phyloP scores from a whole-genome alignment of 1,140 invertebrate species.

The Papilio machaon region DNA sequence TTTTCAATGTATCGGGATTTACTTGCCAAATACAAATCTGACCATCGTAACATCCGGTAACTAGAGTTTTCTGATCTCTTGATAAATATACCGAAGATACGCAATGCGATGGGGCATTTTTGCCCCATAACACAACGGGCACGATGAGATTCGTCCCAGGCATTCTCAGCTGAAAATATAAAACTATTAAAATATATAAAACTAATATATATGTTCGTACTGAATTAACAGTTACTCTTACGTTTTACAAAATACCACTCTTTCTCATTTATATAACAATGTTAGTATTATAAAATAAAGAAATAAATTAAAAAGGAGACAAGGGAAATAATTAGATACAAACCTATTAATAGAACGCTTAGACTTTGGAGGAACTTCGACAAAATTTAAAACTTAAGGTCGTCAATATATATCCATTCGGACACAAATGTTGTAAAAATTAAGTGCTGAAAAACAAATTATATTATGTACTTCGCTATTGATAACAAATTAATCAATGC shows the following conservation, averaged over 20 bases:
- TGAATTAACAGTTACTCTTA: background rate
- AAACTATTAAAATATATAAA: background rate
- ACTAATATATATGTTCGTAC: background rate
- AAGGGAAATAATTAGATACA: constrained; percentile 24
- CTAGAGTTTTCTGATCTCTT: constrained; percentile 94
- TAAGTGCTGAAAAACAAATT: background rate
- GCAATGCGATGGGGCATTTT: constrained; percentile 96
- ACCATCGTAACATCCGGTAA: constrained; percentile 98
- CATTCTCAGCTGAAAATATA: constrained; percentile 83
- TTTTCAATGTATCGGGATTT: constrained; percentile 91
- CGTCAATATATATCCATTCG: constrained; percentile 11
- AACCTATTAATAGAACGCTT: constrained; percentile 32
- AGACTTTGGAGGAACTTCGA: background rate
- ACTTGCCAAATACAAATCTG: constrained; percentile 98
- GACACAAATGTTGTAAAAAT: background rate
- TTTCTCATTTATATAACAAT: constrained; percentile 29
- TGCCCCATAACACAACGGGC: constrained; percentile 98
- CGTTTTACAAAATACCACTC: too few relatives aligned
- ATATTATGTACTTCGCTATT: constrained; percentile 13
- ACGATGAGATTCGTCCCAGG: constrained; percentile 95
- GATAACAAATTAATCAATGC: constrained; percentile 38
- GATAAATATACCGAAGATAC: constrained; percentile 97
- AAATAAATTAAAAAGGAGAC: background rate
- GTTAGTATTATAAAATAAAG: background rate
- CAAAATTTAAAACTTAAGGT: background rate